Percentiles rank a stretch among this genome's conserved stretches.
Conservation (phyloP, 2,113 vertebrate species). For the Bagarius yarrelli region DNA sequence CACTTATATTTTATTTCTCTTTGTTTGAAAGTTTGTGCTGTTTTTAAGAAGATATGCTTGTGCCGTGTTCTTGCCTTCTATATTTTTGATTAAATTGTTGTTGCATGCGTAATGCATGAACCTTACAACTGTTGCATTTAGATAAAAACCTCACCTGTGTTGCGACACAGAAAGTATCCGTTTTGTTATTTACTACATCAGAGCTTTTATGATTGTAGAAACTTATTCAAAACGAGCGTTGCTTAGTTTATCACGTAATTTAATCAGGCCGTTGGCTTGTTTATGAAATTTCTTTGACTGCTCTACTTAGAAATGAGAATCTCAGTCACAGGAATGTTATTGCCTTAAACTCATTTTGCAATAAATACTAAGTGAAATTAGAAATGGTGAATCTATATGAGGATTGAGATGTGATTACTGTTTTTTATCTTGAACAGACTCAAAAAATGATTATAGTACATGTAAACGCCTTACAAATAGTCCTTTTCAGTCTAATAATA, state of each 20-base stretch:
- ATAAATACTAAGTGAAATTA: conserved; percentile 6
- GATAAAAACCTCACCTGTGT: not conserved
- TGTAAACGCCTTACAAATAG: no score
- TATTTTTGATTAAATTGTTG: conserved; percentile 1
- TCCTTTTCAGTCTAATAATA: no score
- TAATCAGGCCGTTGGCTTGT: conserved; percentile 14
- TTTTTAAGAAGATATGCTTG: conserved; percentile 4
- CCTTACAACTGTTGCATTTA: conserved; percentile 28
- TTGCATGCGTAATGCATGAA: conserved; percentile 48
- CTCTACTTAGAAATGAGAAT: conserved; percentile 39
- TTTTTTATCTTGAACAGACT: conserved; percentile 6
- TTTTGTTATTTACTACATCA: not conserved
- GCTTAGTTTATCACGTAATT: conserved; percentile 31
- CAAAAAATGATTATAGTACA: not conserved
- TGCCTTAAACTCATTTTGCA: conserved; percentile 25
- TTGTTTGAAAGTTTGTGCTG: conserved; percentile 1
- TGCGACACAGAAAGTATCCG: not conserved
- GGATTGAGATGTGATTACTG: conserved; percentile 18
- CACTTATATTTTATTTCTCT: conserved; percentile 2
- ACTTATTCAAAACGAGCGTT: not conserved
- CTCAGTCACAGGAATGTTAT: conserved; percentile 19
- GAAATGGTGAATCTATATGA: conserved; percentile 30
- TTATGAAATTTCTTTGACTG: conserved; percentile 34
- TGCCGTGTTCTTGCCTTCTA: not conserved
- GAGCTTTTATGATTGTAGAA: conserved; percentile 13